phyloP scores from a whole-genome alignment of 1,140 invertebrate species.

The Drosophila ambigua region DNA sequence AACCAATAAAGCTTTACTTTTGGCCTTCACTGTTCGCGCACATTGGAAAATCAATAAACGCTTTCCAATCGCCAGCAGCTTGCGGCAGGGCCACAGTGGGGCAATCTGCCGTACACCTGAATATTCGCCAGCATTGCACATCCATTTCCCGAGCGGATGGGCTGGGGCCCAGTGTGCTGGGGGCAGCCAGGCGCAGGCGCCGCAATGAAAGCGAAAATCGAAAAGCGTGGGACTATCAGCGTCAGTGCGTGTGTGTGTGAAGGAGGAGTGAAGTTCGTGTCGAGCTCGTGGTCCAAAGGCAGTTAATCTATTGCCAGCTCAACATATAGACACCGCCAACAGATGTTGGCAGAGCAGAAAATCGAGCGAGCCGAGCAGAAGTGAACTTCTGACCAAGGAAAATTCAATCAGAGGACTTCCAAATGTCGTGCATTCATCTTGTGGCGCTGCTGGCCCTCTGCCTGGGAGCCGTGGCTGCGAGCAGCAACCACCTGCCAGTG shows the following conservation, averaged over 20 bases:
- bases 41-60: constrained; percentile 68
- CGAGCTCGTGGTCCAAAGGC: constrained; percentile 39
- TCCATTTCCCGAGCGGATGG: neutral
- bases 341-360: constrained; percentile 68
- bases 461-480: constrained; percentile 14
- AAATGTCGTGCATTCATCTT: constrained; percentile 47
- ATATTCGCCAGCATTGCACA: neutral
- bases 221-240: constrained; percentile 61
- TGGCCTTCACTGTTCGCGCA: constrained; percentile 11
- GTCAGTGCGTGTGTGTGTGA: constrained; percentile 34
- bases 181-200: constrained; percentile 53
- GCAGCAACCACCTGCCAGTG: constrained; percentile 73
- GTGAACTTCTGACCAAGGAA: neutral
- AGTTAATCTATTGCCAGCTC: constrained; percentile 76
- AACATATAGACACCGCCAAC: constrained; percentile 79
- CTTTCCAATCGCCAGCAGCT: constrained; percentile 30
- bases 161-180: constrained; percentile 42
- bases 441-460: constrained; percentile 44
- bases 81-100: constrained; percentile 51
- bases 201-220: constrained; percentile 70
- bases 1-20: constrained; percentile 21
- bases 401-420: constrained; percentile 20
- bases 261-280: too few relatives aligned
- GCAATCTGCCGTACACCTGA: neutral
- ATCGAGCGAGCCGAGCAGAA: constrained; percentile 43